A percentile compares a stretch with the other conserved stretches of the same genome.
phyloP scores from a whole-genome alignment of 2,888 invertebrate genomes.

The Eretmocerus hayati region DNA sequence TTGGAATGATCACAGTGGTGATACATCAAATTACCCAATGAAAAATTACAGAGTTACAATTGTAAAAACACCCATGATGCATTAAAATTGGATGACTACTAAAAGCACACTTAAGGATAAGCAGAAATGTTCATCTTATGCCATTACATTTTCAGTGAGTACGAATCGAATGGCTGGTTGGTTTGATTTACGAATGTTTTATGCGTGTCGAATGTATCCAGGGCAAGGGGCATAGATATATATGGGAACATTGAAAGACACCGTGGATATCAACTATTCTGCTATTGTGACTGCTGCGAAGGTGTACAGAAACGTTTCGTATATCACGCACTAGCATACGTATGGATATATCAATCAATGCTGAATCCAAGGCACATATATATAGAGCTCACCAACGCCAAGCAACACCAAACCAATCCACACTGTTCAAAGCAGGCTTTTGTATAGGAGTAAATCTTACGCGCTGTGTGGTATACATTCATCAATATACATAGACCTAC shows the following conservation, averaged over 20 bases:
- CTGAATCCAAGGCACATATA: conserved; percentile 19
- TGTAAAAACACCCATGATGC: no score
- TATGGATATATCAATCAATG: conserved; percentile 23
- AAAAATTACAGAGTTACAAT: no score
- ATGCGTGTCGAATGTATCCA: conserved; percentile 5
- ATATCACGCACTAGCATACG: conserved; percentile 15
- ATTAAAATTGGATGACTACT: no score
- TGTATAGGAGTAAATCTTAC: conserved; percentile 16
- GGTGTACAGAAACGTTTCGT: conserved; percentile 13
- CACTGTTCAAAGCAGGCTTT: conserved; percentile 3
- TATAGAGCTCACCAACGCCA: conserved; percentile 36
- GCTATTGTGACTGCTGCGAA: background rate
- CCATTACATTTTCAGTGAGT: no score
- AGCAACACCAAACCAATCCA: conserved; percentile 40
- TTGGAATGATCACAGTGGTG: no score
- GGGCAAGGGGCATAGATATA: conserved; percentile 2
- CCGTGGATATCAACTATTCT: conserved; percentile 9
- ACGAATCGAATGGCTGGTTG: no score
- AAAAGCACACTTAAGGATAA: no score
- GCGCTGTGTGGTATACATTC: background rate
- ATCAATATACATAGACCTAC: background rate
- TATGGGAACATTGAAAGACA: conserved; percentile 1
- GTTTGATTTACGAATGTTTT: background rate
- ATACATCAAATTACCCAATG: no score
- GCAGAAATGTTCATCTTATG: no score